phyloP scores from a whole-genome alignment of 2,888 invertebrate species.

The Saturnia japonica region DNA sequence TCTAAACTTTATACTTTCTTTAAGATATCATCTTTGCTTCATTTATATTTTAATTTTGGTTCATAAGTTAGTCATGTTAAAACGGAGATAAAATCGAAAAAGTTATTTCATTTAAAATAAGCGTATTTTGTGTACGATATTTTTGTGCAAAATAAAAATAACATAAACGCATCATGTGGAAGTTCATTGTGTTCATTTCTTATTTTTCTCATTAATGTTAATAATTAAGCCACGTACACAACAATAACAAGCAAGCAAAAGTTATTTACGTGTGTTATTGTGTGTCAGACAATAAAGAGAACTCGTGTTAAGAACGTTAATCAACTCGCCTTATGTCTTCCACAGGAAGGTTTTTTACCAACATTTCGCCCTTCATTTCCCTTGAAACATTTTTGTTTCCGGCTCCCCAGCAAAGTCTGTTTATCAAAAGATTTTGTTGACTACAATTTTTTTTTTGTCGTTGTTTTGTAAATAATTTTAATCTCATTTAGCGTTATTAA shows the following conservation, averaged over 20 bases:
- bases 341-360: constrained; percentile 44
- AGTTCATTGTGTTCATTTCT: constrained; percentile 15
- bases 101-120: neutral
- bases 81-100: neutral
- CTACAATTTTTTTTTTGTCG: constrained; percentile 8
- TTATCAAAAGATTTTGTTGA: constrained; percentile 57
- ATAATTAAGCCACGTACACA: constrained; percentile 37
- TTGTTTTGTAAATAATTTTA: neutral
- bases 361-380: constrained; percentile 66
- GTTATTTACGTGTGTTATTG: constrained; percentile 45
- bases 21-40: neutral
- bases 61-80: neutral
- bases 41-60: neutral
- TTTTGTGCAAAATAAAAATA: neutral
- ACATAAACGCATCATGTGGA: neutral
- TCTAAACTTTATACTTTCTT: neutral
- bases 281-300: constrained; percentile 44
- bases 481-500: constrained; percentile 9
- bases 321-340: constrained; percentile 45
- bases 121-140: neutral
- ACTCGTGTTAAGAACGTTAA: constrained; percentile 59
- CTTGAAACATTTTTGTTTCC: constrained; percentile 61
- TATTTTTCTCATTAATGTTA: constrained; percentile 26
- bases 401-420: constrained; percentile 49
- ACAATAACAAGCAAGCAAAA: constrained; percentile 39